Evolutionary conservation across 2,888 invertebrate genomes (phyloP).

Genomic region (Amiota mariae): DNA sequence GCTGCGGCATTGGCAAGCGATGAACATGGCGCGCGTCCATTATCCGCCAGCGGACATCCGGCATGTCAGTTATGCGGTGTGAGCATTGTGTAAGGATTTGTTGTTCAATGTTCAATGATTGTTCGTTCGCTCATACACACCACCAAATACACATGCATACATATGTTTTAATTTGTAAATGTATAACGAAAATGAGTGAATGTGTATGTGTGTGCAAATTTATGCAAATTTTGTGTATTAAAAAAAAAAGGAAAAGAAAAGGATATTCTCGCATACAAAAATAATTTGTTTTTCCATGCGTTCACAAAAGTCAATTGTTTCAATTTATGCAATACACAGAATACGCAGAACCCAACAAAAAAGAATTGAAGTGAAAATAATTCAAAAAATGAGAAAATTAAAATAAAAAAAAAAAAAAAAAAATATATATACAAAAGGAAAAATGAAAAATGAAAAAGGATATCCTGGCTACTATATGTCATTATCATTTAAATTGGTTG

Average conservation of each 20-base stretch:
- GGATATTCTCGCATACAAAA: background rate
- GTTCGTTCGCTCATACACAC: slow-evolving; percentile 39
- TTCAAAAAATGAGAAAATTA: background rate
- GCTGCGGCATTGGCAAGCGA: slow-evolving; percentile 60
- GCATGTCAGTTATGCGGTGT: slow-evolving; percentile 72
- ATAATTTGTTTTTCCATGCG: slow-evolving; percentile 21
- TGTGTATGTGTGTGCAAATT: slow-evolving; percentile 26
- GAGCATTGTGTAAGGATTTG: slow-evolving; percentile 73
- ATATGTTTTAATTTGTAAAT: background rate
- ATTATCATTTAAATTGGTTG: slow-evolving; percentile 20
- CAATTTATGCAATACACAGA: slow-evolving; percentile 52
- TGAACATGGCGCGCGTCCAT: slow-evolving; percentile 61
- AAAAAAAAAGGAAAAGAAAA: slow-evolving; percentile 5
- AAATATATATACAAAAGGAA: background rate
- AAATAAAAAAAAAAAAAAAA: background rate
- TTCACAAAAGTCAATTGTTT: slow-evolving; percentile 59
- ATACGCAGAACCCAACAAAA: background rate
- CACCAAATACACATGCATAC: too few species aligned
- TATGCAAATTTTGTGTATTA: slow-evolving; percentile 21
- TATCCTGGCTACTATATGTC: background rate
- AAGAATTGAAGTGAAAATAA: background rate
- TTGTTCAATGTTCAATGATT: slow-evolving; percentile 44
- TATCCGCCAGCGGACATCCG: slow-evolving; percentile 71
- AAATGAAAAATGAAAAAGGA: background rate
- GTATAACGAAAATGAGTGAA: slow-evolving; percentile 30